Base-by-base conservation (phyloP, 2,888 invertebrate species). In the Tyria jacobaeae region DNA sequence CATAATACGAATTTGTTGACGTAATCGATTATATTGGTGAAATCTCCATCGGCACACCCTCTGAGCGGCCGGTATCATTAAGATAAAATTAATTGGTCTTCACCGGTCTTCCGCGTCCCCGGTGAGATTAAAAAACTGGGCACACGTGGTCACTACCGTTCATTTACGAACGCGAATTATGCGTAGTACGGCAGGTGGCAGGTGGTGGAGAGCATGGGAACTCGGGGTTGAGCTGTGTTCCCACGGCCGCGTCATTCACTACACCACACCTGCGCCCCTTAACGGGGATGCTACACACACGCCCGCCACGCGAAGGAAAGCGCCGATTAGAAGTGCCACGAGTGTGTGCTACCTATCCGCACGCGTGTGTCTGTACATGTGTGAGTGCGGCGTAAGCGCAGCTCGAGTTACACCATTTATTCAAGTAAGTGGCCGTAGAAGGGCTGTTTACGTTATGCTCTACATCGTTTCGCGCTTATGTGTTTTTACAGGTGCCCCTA, bases 131-230 rank as follows among this genome's bases (percentile, higher is more conserved):
- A 91, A 91, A 89, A 89, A 89, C 82, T 81, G 83, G 81, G 83
- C 86, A 90, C 92, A 94, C 94, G 94, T 94, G 94, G 93, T 91
- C 93, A 94, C 92, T 93, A 94, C 94, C 93, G 93, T 93, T 92
- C 93, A 91, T 91, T 93, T 93, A 92, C 92, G 91, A 89, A 89
- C 89, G 92, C 92, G 92, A 92, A 93, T 93, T 92, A 94, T 92
- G 93, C 92, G 93, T 92, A 93, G 91, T 93, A 92, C 86, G 89
- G 91, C 92, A 92, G 92, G 92, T 92, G 93, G 90, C 90, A 89
- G 89, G 90, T 91, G 90, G 84, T 71, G 78, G 76, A 74, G 83
- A 75, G 78, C 90, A 82, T 92, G 94, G 93, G 93, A 94, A 93
- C 93, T 79, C 87, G 85, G 92, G 92, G 91, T 89, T 88, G 90